Conservation (phyloP, 2,113 vertebrate species). For the Gambusia holbrooki region DNA sequence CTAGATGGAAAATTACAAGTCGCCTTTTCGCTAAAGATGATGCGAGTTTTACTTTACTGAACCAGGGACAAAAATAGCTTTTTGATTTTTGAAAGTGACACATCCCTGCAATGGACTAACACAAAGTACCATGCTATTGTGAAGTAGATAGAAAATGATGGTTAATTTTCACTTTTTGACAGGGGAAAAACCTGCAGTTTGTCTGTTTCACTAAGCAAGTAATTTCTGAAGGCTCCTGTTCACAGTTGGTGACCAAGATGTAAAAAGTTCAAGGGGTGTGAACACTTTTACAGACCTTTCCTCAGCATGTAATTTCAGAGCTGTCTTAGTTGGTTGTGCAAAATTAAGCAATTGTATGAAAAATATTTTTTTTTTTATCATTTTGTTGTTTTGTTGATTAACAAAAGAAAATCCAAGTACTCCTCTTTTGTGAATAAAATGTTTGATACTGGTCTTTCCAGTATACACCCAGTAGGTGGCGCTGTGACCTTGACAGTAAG, state of each 20-base stretch:
- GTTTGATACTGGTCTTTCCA: conserved; percentile 1
- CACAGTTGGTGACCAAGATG: not conserved
- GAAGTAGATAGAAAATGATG: no score
- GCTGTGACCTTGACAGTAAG: conserved; percentile 42
- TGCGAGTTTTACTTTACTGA: no score
- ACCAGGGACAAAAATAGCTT: no score
- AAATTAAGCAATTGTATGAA: not conserved
- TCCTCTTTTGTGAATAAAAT: not conserved
- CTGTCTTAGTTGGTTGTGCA: not conserved
- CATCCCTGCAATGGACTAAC: no score
- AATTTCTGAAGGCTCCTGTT: not conserved
- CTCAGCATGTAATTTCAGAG: not conserved
- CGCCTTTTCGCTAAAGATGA: no score
- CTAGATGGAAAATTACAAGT: no score
- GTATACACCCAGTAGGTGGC: conserved; percentile 70
- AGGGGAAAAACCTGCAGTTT: not conserved
- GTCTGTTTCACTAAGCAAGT: not conserved
- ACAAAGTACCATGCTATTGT: no score
- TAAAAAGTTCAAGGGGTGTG: not conserved
- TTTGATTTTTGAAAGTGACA: no score
- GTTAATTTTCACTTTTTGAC: no score
- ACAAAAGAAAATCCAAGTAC: no score
- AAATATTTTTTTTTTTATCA: not conserved
- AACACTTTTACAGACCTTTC: not conserved
- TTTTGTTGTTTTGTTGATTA: not conserved